Evolutionary conservation across 2,888 invertebrate species (phyloP).

Genomic region (Agrypnus murinus): DNA sequence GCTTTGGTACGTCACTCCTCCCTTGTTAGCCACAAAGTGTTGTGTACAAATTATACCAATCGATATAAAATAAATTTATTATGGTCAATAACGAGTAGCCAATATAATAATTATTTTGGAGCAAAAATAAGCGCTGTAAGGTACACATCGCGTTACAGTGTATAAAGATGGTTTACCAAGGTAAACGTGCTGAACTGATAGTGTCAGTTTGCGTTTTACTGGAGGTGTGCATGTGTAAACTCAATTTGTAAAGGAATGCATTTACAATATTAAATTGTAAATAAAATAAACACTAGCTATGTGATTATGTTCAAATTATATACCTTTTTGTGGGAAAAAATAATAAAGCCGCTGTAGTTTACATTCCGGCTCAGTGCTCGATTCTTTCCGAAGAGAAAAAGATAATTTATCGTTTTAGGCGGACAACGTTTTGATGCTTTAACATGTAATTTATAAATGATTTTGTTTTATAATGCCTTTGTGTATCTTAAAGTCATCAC

Average conservation of each 20-base stretch:
- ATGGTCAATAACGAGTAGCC: too few relatives aligned
- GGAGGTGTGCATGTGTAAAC: slow-evolving; percentile 48
- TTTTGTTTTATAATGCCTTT: slow-evolving; percentile 71
- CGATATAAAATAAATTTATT: too few relatives aligned
- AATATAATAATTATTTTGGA: too few relatives aligned
- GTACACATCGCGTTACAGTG: neutral
- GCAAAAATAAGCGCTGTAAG: too few relatives aligned
- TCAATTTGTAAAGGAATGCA: slow-evolving; percentile 49
- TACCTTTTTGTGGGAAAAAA: slow-evolving; percentile 54
- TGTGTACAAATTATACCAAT: too few relatives aligned
- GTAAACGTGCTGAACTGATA: slow-evolving; percentile 29
- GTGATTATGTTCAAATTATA: slow-evolving; percentile 58
- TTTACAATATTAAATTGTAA: slow-evolving; percentile 57
- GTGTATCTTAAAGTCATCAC: slow-evolving; percentile 69
- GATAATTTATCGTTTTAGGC: slow-evolving; percentile 71
- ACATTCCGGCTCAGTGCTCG: slow-evolving; percentile 50
- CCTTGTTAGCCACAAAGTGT: too few relatives aligned
- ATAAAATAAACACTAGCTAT: slow-evolving; percentile 57
- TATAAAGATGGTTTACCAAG: neutral
- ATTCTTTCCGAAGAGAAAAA: slow-evolving; percentile 62
- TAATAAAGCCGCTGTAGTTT: slow-evolving; percentile 56
- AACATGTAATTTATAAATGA: slow-evolving; percentile 72
- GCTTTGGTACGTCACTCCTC: too few relatives aligned
- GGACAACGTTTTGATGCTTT: slow-evolving; percentile 71
- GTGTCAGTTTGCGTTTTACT: slow-evolving; percentile 42